Evolutionary conservation across 2,888 invertebrate species (phyloP).

Genomic region (Clunio marinus): DNA sequence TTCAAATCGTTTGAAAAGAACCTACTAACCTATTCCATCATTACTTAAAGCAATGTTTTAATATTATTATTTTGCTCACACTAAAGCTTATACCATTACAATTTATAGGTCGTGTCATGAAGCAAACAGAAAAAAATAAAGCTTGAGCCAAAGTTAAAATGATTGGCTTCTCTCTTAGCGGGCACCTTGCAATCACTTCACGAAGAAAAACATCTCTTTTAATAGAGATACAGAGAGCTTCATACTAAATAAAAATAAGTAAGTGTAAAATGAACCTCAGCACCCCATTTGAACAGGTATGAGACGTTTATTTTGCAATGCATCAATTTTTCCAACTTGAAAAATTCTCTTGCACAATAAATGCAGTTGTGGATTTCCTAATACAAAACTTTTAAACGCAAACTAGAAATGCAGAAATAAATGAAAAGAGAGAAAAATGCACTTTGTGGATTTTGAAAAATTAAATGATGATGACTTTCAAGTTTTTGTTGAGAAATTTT

Average conservation of each 20-base stretch:
- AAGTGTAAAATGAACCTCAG: not conserved
- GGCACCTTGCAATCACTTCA: slow-evolving; percentile 20
- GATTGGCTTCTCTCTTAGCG: not conserved
- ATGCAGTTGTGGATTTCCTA: slow-evolving; percentile 33
- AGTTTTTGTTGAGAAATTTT: no score
- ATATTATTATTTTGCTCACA: slow-evolving; percentile 19
- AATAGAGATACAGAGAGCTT: not conserved
- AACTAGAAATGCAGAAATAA: slow-evolving; percentile 16
- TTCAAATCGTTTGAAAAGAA: not conserved
- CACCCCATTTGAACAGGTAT: slow-evolving; percentile 36
- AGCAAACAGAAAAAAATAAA: slow-evolving; percentile 4
- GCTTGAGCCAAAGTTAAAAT: not conserved
- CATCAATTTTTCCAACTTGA: slow-evolving; percentile 17
- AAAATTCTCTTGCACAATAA: slow-evolving; percentile 37
- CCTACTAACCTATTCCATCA: slow-evolving; percentile 19
- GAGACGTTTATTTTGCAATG: slow-evolving; percentile 28
- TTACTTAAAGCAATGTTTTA: not conserved
- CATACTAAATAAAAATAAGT: not conserved
- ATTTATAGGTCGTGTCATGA: not conserved
- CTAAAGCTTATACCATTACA: not conserved
- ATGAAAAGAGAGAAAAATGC: slow-evolving; percentile 9
- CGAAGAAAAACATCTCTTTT: slow-evolving; percentile 3
- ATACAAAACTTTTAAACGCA: slow-evolving; percentile 33
- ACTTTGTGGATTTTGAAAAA: no score
- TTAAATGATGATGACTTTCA: no score